Evolutionary conservation across 2,113 vertebrate genomes (phyloP).

Genomic region (Cyanocitta stelleri): DNA sequence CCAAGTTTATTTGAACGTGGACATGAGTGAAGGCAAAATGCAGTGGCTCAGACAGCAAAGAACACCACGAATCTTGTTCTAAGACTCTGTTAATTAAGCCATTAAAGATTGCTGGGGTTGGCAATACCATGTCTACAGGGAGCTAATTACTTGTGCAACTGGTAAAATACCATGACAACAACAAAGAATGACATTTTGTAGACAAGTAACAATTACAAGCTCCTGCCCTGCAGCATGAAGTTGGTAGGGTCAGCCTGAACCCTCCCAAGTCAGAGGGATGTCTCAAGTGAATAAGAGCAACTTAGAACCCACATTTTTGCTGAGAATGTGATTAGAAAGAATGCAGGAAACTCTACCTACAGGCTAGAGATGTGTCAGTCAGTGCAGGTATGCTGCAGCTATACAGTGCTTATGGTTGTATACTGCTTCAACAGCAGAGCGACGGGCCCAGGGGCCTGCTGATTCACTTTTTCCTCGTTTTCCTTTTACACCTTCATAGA

Average conservation of each 20-base stretch:
- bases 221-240: background rate
- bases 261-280: background rate
- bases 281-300: background rate
- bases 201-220: background rate
- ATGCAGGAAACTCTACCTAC: background rate
- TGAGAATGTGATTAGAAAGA: background rate
- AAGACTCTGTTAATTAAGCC: conserved; percentile 10
- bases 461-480: background rate
- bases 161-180: conserved; percentile 40
- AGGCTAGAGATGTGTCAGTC: background rate
- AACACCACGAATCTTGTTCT: background rate
- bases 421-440: background rate
- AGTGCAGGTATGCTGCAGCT: background rate
- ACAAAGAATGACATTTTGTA: background rate
- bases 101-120: background rate
- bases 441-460: background rate
- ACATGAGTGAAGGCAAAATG: background rate
- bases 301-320: background rate
- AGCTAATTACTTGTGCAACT: conserved; percentile 30
- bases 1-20: background rate
- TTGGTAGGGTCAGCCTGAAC: background rate
- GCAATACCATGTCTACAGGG: conserved; percentile 19
- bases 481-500: background rate
- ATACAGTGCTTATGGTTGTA: background rate
- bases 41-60: background rate